These are phyloP conservation scores for Struthidea cinerea DNA, from an alignment of 2,113 vertebrate genomes.

Conservation along the genomic window DNA sequence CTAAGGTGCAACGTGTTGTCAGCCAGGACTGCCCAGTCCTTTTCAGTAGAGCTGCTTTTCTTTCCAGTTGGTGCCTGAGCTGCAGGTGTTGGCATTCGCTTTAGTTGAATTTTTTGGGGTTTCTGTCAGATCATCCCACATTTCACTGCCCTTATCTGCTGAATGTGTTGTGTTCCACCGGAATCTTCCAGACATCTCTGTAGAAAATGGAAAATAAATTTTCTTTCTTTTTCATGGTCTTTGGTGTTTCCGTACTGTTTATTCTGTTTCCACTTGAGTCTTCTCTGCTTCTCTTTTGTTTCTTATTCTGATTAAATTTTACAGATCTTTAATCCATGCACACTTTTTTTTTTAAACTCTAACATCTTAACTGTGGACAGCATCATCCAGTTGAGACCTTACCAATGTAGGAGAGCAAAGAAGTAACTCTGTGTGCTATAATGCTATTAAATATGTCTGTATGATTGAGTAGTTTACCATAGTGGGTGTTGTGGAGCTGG, in stretches of 20 bases:
- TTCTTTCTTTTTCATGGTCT: background rate
- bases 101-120: background rate
- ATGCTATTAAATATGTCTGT: background rate
- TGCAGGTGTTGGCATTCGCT: background rate
- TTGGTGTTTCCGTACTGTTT: background rate
- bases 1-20: accelerated
- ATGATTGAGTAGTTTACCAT: background rate
- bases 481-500: background rate
- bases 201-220: background rate
- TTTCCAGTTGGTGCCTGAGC: background rate
- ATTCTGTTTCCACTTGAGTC: background rate
- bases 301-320: background rate
- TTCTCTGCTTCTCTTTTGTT: background rate
- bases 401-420: background rate
- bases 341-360: accelerated
- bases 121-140: background rate
- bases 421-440: background rate
- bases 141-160: background rate
- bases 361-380: background rate
- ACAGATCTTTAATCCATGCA: background rate
- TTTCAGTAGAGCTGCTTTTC: background rate
- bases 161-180: background rate
- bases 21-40: background rate
- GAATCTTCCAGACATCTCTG: background rate
- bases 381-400: background rate